Base-by-base conservation (phyloP, 2,113 vertebrate genomes). In the Stictonetta naevosa region DNA sequence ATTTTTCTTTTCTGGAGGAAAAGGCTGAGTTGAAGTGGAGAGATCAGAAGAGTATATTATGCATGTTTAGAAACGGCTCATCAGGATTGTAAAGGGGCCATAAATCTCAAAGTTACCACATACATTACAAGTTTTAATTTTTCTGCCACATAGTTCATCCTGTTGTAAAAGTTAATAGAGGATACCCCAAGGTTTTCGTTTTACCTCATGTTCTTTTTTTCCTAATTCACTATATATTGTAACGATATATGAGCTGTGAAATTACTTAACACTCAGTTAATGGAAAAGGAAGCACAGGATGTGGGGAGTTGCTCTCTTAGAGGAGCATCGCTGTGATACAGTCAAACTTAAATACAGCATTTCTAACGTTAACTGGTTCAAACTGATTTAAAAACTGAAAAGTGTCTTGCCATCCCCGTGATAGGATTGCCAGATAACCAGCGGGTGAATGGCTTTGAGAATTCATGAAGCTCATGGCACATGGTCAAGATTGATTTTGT, bases 401-500 rank as follows among this genome's bases (percentile, higher is more conserved):
- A 60, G 13, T 28, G 5, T 5, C 62, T 62, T 81, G 72, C 28
- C 31, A 2, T 67, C 69, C 44, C 62, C 29, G 33, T 21, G 31
- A 40, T 23, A 3, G 13, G 12, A 56, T 50, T 77, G 31, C 64
- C 69, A 46, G 38, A 34, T 34, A 58, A 55, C 64, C 60, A n/a
- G 74, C 23, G 85, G 76, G 76, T 56, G 58, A 36, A 66, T 59
- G 42, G 40, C 72, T 81, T 38, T 15, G 68, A 36, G 86, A 19
- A 23, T 42, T 67, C 8, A 1, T 19, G 46, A 9, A 1, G 2
- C 50, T 78, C 25, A 0, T 7, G 60, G 33, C 38, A 19, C 46
- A 1, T 19, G 64, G 31, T 86, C 21, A 11, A 42, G 73, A 22
- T 5, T 71, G 73, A 74, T 2, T 0, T 46, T 5, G 31, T 67